phyloP scores from a whole-genome alignment of 2,888 invertebrate genomes.

The Sinotaia quadrata region DNA sequence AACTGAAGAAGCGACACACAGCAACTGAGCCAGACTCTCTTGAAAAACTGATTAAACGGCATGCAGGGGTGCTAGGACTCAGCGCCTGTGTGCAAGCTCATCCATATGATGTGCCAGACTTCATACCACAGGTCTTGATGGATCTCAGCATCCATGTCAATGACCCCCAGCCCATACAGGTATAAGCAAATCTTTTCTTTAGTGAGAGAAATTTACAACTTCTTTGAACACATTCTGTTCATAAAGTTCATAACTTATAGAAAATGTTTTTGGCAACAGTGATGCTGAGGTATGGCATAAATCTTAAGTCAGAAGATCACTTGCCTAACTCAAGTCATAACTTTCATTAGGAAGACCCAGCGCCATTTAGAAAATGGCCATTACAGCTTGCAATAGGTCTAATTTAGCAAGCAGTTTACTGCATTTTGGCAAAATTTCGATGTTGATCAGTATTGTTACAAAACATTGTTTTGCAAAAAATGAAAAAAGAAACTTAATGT shows the following conservation, averaged over 20 bases:
- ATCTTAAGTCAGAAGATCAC: too few relatives aligned
- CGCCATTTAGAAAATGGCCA: too few relatives aligned
- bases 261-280: neutral
- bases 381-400: too few relatives aligned
- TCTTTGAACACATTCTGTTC: too few relatives aligned
- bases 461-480: too few relatives aligned
- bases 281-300: neutral
- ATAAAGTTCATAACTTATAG: too few relatives aligned
- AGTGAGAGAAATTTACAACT: neutral
- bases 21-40: constrained; percentile 43
- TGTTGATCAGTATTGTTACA: too few relatives aligned
- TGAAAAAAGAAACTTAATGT: too few relatives aligned
- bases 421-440: too few relatives aligned
- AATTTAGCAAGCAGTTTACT: too few relatives aligned
- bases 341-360: too few relatives aligned
- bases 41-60: constrained; percentile 73
- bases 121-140: constrained; percentile 84
- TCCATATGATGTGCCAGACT: constrained; percentile 88
- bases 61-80: constrained; percentile 89
- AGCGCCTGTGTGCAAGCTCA: constrained; percentile 89
- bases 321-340: too few relatives aligned
- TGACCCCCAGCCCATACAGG: constrained; percentile 91
- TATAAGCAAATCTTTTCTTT: constrained; percentile 60
- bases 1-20: constrained; percentile 49
- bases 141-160: constrained; percentile 85